phyloP scores from a whole-genome alignment of 2,113 vertebrate species.

The Apus apus region DNA sequence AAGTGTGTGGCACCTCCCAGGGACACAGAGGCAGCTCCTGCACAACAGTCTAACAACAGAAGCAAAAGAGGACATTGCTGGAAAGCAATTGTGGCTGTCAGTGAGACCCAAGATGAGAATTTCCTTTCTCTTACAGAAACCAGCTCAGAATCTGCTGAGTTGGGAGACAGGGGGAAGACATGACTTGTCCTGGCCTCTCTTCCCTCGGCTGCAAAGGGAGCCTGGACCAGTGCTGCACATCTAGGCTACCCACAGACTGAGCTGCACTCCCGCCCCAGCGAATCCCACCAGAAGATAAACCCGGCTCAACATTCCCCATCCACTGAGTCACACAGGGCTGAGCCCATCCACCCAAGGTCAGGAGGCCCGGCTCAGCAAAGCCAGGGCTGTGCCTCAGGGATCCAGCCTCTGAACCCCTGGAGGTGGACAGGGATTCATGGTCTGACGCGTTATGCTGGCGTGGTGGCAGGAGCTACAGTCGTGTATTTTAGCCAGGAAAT shows the following conservation, averaged over 20 bases:
- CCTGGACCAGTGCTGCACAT: background rate
- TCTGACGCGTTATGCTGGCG: fast-evolving
- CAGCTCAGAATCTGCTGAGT: background rate
- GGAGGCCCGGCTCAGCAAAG: fast-evolving
- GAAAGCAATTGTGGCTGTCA: background rate
- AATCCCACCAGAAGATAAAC: background rate
- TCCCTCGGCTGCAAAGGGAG: background rate
- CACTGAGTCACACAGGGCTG: background rate
- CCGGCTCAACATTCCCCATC: fast-evolving
- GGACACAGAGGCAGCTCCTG: background rate
- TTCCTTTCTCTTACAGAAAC: background rate
- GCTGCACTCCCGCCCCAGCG: background rate
- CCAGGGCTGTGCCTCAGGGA: background rate
- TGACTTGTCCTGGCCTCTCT: background rate
- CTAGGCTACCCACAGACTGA: background rate
- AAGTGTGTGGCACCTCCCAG: background rate
- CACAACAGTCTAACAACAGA: background rate
- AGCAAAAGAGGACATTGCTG: background rate
- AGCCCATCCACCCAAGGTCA: background rate
- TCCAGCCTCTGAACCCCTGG: background rate
- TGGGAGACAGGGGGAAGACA: background rate
- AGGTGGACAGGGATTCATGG: too few species aligned
- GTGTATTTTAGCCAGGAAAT: fast-evolving
- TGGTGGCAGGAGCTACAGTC: fast-evolving
- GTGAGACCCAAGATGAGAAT: background rate